phyloP scores from a whole-genome alignment of 2,797 vertebrate species.

The Argyrosomus regius region DNA sequence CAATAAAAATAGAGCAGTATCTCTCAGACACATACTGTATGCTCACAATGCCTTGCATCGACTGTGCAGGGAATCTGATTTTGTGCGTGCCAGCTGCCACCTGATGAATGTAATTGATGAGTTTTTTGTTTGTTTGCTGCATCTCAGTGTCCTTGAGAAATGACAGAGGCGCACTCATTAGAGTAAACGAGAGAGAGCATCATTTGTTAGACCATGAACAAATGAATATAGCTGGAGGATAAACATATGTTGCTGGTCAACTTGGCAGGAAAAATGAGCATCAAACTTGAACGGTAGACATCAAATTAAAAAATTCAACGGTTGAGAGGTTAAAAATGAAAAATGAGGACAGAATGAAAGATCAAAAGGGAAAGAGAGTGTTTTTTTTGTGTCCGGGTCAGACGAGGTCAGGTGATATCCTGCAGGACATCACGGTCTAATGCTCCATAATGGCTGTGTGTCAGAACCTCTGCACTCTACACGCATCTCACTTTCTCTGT shows the following conservation, averaged over 20 bases:
- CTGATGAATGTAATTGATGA: conserved; percentile 58
- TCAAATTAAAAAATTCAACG: conserved; percentile 2
- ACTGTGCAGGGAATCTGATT: conserved; percentile 36
- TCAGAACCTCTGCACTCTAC: conserved; percentile 44
- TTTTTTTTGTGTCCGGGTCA: conserved; percentile 41
- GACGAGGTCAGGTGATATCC: conserved; percentile 46
- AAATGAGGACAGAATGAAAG: conserved; percentile 2
- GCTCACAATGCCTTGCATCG: conserved; percentile 36
- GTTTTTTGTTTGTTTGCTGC: conserved; percentile 24
- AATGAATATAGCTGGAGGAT: conserved; percentile 49
- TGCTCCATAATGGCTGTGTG: conserved; percentile 48
- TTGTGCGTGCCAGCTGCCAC: conserved; percentile 49
- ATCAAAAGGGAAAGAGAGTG: not conserved
- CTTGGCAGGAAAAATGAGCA: conserved; percentile 14
- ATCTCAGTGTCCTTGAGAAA: conserved; percentile 55
- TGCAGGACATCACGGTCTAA: conserved; percentile 44
- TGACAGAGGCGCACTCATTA: conserved; percentile 44
- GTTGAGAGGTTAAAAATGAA: not conserved
- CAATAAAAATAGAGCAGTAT: conserved; percentile 73
- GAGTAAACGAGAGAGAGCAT: conserved; percentile 23
- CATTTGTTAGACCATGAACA: conserved; percentile 43
- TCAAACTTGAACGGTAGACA: conserved; percentile 1
- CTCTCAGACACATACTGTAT: conserved; percentile 39
- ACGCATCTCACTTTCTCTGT: conserved; percentile 45
- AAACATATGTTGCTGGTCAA: conserved; percentile 46